Evolutionary conservation across 1,140 invertebrate genomes (phyloP).

Genomic region (Goniozus legneri): DNA sequence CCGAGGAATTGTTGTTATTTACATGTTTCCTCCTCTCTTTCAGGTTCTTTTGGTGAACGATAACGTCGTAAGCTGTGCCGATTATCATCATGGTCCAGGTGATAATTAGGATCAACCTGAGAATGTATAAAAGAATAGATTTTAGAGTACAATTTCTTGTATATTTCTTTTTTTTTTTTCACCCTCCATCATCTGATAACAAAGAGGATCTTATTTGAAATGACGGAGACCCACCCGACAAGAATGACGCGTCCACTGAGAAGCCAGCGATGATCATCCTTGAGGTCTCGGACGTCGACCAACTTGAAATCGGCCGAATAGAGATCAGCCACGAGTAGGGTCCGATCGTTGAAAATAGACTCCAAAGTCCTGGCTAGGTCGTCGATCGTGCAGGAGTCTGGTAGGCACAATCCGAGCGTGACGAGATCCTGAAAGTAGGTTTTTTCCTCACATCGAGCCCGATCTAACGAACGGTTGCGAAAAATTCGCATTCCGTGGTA

Average conservation of each 20-base stretch:
- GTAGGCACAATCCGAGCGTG: slow-evolving; percentile 45
- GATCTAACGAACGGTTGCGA: neutral
- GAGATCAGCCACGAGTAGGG: slow-evolving; percentile 28
- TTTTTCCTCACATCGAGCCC: neutral
- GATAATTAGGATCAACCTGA: slow-evolving; percentile 20
- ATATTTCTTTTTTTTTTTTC: slow-evolving; percentile 4
- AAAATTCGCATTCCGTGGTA: neutral
- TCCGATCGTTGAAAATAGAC: slow-evolving; percentile 29
- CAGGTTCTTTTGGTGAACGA: slow-evolving; percentile 26
- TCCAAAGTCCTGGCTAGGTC: slow-evolving; percentile 30
- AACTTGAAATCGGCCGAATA: slow-evolving; percentile 35
- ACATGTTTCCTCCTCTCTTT: neutral
- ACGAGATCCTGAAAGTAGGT: slow-evolving; percentile 36
- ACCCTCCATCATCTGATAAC: neutral
- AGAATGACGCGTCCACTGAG: slow-evolving; percentile 9
- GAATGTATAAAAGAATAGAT: slow-evolving; percentile 1
- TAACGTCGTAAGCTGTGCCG: slow-evolving; percentile 35
- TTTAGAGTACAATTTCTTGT: neutral
- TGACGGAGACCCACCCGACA: slow-evolving; percentile 24
- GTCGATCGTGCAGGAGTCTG: slow-evolving; percentile 30
- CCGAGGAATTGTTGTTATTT: slow-evolving; percentile 27
- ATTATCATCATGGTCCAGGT: slow-evolving; percentile 18
- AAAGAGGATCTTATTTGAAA: too few species aligned
- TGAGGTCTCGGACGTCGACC: slow-evolving; percentile 30
- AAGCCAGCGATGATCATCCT: slow-evolving; percentile 33